Evolutionary conservation across 1,140 invertebrate species (phyloP), one percentile per base, ranked within the genome.

Genomic region (Drosophila ercepeae): DNA sequence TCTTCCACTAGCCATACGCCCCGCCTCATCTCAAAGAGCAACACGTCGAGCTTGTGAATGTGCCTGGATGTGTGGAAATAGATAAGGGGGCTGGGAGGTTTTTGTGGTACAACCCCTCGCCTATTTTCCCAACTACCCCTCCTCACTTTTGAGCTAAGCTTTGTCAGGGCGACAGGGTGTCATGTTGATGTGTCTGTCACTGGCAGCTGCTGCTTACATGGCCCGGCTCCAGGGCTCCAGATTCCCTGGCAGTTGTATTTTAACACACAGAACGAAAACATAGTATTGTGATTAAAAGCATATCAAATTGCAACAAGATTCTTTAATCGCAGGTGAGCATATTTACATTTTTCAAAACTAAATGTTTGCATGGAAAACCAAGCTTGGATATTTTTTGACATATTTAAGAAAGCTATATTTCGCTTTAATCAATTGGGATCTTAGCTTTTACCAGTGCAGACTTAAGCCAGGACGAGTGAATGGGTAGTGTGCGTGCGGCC

Each of bases 161-260:
- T 79, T 84, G 81, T 69, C 67, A 69, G 67, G 78, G 76, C 81
- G 81, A 86, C 81, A 79, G 55, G 32, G 81, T 86, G 81, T 86
- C 81, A 84, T 84, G 81, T 69, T 84, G 79, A 79, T 86, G 76
- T 81, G 76, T 84, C 65, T 86, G 81, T 76, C 81, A 86, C 61
- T 86, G 76, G 76, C 81, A 84, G 81, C 76, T 84, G 78, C 60
- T 72, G 71, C 75, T 78, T 61, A 45, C 57, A 67, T 45, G 51
- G 23, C 55, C 48, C 57, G 27, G 5, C 54, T 21, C 14, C 44
- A 44, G 54, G 27, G 5, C 54, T 21, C 14, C 44, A 44, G 54
- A 51, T 55, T 57, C 42, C 44, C 36, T 19, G 23, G 36, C 45
- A 61, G 49, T 71, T 51, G 25, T 64, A 48, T 57, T 65, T 76